Evolutionary conservation across 2,888 invertebrate species (phyloP).

Genomic region (Cephus runcator): DNA sequence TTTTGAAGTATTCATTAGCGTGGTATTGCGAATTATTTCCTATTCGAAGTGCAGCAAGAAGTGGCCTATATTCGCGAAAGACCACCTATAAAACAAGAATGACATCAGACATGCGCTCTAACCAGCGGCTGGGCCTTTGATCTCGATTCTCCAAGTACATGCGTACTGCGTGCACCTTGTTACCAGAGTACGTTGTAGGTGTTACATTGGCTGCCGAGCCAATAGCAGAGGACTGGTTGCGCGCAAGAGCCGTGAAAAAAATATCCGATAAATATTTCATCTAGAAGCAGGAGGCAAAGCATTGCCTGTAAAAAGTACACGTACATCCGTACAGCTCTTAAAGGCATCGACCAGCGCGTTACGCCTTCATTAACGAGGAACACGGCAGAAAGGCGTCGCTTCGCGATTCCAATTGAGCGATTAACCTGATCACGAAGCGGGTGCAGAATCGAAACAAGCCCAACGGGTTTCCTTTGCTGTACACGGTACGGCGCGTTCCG

Average conservation of each 20-base stretch:
- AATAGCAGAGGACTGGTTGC: background rate
- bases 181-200: background rate
- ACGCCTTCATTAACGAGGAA: background rate
- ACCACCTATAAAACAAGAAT: constrained; percentile 27
- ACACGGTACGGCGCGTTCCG: constrained; percentile 15
- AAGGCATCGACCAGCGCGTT: background rate
- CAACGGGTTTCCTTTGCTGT: background rate
- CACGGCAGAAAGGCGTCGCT: background rate
- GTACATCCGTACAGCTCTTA: background rate
- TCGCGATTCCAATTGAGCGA: background rate
- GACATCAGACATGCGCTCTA: constrained; percentile 23
- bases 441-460: background rate
- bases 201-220: background rate
- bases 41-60: constrained; percentile 13
- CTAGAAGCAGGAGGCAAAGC: background rate
- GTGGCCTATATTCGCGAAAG: constrained; percentile 27
- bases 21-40: constrained; percentile 17
- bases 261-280: background rate
- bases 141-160: constrained; percentile 25
- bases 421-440: background rate
- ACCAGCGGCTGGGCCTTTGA: constrained; percentile 33
- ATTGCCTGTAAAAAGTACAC: background rate
- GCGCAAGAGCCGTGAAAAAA: background rate
- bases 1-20: background rate
- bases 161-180: constrained; percentile 7